These are phyloP conservation scores for Labia minor DNA, from an alignment of 2,888 invertebrate genomes.

Conservation along the genomic window DNA sequence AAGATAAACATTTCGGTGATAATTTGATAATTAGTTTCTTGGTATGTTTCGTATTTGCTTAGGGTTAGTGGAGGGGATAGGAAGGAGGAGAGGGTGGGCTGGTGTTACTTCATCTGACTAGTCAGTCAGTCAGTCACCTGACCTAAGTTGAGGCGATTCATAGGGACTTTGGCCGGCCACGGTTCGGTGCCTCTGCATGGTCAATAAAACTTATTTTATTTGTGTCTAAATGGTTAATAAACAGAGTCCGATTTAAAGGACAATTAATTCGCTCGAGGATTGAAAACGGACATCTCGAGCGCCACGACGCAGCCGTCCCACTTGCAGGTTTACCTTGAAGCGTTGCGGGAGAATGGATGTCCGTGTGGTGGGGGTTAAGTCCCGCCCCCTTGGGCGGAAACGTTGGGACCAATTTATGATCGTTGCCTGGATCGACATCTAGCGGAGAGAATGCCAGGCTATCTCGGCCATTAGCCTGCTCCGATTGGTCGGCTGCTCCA, in stretches of 20 bases:
- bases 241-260: neutral
- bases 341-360: neutral
- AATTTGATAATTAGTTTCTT: too few species aligned
- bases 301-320: neutral
- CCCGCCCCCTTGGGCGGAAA: neutral
- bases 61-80: too few species aligned
- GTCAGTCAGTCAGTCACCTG: neutral
- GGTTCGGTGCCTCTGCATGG: neutral
- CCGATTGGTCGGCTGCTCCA: neutral
- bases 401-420: neutral
- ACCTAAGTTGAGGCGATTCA: neutral
- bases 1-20: too few species aligned
- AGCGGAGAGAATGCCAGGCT: neutral
- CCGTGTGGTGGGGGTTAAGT: neutral
- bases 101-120: too few species aligned
- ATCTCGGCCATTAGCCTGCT: slow-evolving; percentile 2
- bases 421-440: neutral
- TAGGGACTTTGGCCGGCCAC: neutral
- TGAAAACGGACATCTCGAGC: neutral
- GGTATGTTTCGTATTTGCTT: too few species aligned
- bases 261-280: neutral
- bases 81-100: too few species aligned
- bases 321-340: slow-evolving; percentile 13
- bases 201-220: slow-evolving; percentile 7
- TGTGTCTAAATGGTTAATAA: slow-evolving; percentile 8